Evolutionary conservation across 2,797 vertebrate species (phyloP).

Genomic region (Anniella stebbinsi): DNA sequence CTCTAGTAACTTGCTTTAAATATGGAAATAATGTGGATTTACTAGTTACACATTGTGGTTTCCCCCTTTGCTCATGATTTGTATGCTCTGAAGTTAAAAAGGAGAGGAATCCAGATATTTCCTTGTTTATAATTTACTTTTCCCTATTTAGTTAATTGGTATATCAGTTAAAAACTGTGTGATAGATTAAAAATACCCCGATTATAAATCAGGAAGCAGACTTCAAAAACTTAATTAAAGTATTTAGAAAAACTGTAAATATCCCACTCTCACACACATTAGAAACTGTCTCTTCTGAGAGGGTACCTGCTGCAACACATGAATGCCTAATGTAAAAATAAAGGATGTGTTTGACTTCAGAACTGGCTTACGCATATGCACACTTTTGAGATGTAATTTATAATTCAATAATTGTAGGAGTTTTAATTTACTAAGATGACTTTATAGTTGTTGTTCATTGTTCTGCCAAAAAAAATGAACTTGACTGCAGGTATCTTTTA

Average conservation of each 20-base stretch:
- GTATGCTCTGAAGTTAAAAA: not conserved
- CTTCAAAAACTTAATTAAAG: not conserved
- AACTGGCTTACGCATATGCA: not conserved
- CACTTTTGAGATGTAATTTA: not conserved
- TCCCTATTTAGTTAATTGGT: not conserved
- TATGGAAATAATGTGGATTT: not conserved
- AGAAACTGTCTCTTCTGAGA: not conserved
- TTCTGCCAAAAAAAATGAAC: not conserved
- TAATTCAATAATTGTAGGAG: not conserved
- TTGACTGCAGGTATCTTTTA: not conserved
- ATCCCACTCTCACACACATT: too few relatives aligned
- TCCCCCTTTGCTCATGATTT: not conserved
- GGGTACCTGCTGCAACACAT: not conserved
- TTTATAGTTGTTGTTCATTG: not conserved
- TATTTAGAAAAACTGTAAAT: not conserved
- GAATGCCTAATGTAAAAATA: not conserved
- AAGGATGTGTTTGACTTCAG: not conserved
- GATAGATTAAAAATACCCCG: not conserved
- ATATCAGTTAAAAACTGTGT: not conserved
- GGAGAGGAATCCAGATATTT: conserved; percentile 24
- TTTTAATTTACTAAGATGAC: not conserved
- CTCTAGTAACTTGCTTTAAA: conserved; percentile 5
- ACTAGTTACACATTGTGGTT: not conserved
- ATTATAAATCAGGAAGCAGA: not conserved
- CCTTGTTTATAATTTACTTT: conserved; percentile 29